Evolutionary conservation across 2,888 invertebrate genomes (phyloP).

Genomic region (Latrodectus hesperus): DNA sequence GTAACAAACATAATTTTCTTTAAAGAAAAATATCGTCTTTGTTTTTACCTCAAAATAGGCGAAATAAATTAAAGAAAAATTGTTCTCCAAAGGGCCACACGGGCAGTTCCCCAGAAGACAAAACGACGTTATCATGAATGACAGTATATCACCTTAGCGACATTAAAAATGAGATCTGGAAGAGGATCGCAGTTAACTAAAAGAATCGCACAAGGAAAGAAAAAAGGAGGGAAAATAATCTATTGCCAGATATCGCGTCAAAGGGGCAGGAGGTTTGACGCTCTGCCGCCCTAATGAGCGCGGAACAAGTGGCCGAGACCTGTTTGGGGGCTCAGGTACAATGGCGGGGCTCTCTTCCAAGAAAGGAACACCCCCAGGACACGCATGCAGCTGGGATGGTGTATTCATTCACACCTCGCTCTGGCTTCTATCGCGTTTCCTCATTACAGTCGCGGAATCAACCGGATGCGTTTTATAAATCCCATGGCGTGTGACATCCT

Average conservation of each 20-base stretch:
- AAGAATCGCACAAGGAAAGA: not conserved
- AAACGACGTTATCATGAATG: too few relatives aligned
- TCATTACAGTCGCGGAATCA: not conserved
- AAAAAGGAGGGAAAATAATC: not conserved
- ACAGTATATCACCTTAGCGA: too few relatives aligned
- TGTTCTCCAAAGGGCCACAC: too few relatives aligned
- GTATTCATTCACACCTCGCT: constrained; percentile 53
- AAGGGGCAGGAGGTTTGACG: constrained; percentile 64
- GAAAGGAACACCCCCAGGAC: constrained; percentile 41
- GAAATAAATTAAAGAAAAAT: too few relatives aligned
- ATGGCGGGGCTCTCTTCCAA: constrained; percentile 43
- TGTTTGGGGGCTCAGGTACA: constrained; percentile 48
- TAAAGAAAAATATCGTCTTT: too few relatives aligned
- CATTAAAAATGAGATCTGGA: not conserved
- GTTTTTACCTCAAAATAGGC: too few relatives aligned
- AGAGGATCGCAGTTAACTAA: not conserved
- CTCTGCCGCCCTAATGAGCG: constrained; percentile 61
- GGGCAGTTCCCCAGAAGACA: too few relatives aligned
- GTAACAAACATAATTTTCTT: too few relatives aligned
- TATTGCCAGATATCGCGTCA: constrained; percentile 45
- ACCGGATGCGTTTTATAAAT: too few relatives aligned
- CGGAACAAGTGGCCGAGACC: constrained; percentile 61
- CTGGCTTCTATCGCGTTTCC: not conserved
- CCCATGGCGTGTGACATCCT: too few relatives aligned
- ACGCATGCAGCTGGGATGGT: constrained; percentile 47